Percentiles rank a stretch among this genome's conserved stretches.
Conservation (phyloP, 2,888 invertebrate species). For the Panopea generosa region DNA sequence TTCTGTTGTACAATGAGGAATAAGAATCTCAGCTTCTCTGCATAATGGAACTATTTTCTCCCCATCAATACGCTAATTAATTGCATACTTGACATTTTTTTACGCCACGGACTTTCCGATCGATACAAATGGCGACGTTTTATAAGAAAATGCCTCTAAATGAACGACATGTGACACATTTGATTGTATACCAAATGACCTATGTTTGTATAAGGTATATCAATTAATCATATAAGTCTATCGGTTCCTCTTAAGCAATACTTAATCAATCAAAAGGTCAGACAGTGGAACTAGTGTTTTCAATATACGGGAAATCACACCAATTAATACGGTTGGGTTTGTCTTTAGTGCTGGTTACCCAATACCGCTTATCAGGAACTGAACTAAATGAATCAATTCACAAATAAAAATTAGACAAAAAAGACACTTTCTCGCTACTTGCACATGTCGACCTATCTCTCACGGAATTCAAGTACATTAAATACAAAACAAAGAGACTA, state of each 20-base stretch:
- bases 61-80: no score
- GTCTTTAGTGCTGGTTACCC: slow-evolving; percentile 2
- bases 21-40: no score
- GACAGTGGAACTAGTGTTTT: slow-evolving; percentile 38
- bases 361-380: slow-evolving; percentile 31
- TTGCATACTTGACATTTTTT: no score
- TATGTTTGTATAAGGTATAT: slow-evolving; percentile 28
- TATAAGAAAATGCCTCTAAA: neutral
- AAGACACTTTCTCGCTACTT: slow-evolving; percentile 48
- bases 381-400: slow-evolving; percentile 46
- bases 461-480: slow-evolving; percentile 34
- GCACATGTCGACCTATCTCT: slow-evolving; percentile 29
- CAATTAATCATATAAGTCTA: slow-evolving; percentile 46
- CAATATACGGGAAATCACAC: slow-evolving; percentile 25
- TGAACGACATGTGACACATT: slow-evolving; percentile 24
- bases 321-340: slow-evolving; percentile 39
- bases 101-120: no score
- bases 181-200: slow-evolving; percentile 40
- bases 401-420: slow-evolving; percentile 35
- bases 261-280: slow-evolving; percentile 52
- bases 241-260: slow-evolving; percentile 13
- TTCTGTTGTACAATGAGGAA: no score
- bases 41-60: no score
- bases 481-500: slow-evolving; percentile 44
- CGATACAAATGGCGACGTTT: slow-evolving; percentile 20